Evolutionary conservation across 2,888 invertebrate species (phyloP), one percentile per base, ranked within the genome.

Genomic region (Spodoptera picta): DNA sequence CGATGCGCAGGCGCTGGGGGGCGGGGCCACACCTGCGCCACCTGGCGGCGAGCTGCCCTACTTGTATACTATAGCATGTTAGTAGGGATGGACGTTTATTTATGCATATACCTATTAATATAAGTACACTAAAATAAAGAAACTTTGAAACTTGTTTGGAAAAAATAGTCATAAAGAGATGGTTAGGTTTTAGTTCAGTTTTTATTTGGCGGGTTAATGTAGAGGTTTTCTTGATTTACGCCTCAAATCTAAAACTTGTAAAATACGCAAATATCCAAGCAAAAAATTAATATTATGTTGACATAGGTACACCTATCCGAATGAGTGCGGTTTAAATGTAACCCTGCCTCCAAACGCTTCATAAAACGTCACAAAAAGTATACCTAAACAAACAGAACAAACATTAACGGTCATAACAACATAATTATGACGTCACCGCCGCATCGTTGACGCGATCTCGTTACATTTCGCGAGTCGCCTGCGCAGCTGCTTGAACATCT

Each of bases 401-500:
- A 57, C 49, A 54, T 52, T 50, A 70, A 77, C 61, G 59, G 74
- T 45, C 66, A 52, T 77, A 78, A 70, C 70, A 75, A 73, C 70
- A 61, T 79, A 76, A 77, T 77, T 60, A 76, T 76, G 79, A 79
- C 77, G 67, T 73, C 65, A 69, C 52, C 10, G 41, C 48, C 58
- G 71, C 59, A 65, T 73, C 67, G 73, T 57, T 67, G 62, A 65
- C 73, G 77, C 65, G 64, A 75, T 71, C 74, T 77, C 72, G 67
- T 77, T 66, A 79, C 66, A 72, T 72, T 79, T 77, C 64, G 77
- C 77, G 74, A 77, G 73, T 75, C 77, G 69, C 60, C 9, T n/a
- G 67, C 76, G 83, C 87, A 86, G 86, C 86, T 86, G 86, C 79
- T 67, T 56, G 62, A 76, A 78, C 87, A 87, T 86, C 87, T 87